phyloP scores from a whole-genome alignment of 1,140 invertebrate species.

The Heliconius melpomene region DNA sequence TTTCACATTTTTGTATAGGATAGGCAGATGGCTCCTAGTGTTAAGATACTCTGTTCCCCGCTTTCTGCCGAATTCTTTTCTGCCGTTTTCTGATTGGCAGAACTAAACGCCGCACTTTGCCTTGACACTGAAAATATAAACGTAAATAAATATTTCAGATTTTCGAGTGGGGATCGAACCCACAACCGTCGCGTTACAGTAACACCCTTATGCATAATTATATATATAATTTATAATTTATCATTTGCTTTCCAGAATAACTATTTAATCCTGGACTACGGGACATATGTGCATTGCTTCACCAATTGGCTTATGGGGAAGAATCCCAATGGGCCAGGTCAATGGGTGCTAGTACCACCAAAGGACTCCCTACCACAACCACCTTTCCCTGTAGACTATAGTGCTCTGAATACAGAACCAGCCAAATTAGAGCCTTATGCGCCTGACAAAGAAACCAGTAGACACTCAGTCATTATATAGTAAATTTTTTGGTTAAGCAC shows the following conservation, averaged over 20 bases:
- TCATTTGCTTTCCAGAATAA: slow-evolving; percentile 81
- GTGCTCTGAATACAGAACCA: slow-evolving; percentile 85
- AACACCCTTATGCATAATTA: too few relatives aligned
- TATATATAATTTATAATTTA: neutral
- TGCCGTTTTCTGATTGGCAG: too few relatives aligned
- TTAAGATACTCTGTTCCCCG: too few relatives aligned
- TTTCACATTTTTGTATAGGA: too few relatives aligned
- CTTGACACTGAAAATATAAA: too few relatives aligned
- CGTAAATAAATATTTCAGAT: too few relatives aligned
- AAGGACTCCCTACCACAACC: slow-evolving; percentile 81
- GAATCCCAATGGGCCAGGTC: slow-evolving; percentile 87
- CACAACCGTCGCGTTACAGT: too few relatives aligned
- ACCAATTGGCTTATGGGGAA: slow-evolving; percentile 87
- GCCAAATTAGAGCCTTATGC: slow-evolving; percentile 86
- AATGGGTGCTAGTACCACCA: slow-evolving; percentile 85
- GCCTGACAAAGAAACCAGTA: slow-evolving; percentile 85
- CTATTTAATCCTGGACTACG: slow-evolving; percentile 83
- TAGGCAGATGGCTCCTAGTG: too few relatives aligned
- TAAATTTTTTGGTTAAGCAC: neutral
- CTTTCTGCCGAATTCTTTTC: too few relatives aligned
- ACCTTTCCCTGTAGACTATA: slow-evolving; percentile 88
- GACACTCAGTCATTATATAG: slow-evolving; percentile 87
- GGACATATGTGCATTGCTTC: slow-evolving; percentile 85
- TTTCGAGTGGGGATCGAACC: too few relatives aligned
- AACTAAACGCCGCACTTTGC: too few relatives aligned